Evolutionary conservation across 2,113 vertebrate genomes (phyloP).

Genomic region (Albula goreensis): DNA sequence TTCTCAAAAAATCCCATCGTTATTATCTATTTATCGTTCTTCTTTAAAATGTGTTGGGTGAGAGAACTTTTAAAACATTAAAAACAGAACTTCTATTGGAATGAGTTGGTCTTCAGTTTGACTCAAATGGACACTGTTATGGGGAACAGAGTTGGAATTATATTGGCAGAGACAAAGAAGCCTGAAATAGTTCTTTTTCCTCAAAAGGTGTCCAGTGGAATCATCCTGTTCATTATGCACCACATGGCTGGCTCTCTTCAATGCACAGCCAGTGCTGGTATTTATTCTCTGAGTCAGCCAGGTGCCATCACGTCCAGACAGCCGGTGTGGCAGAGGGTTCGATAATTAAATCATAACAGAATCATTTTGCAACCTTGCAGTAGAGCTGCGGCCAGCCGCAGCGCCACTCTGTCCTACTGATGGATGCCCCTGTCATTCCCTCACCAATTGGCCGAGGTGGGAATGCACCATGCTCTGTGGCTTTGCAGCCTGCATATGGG

Average conservation of each 20-base stretch:
- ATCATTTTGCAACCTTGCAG: constrained; percentile 26
- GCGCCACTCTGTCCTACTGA: constrained; percentile 19
- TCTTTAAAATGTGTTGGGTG: too few relatives aligned
- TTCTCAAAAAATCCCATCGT: too few relatives aligned
- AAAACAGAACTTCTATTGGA: neutral
- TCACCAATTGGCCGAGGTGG: constrained; percentile 30
- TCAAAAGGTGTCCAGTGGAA: neutral
- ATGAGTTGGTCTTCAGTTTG: neutral
- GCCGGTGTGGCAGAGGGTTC: constrained; percentile 2
- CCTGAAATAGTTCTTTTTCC: too few relatives aligned
- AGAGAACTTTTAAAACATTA: neutral
- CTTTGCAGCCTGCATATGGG: constrained; percentile 31
- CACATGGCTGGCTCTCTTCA: neutral
- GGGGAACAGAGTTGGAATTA: neutral
- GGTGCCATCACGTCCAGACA: neutral
- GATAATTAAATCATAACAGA: constrained; percentile 29
- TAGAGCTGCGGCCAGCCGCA: constrained; percentile 21
- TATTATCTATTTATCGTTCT: too few relatives aligned
- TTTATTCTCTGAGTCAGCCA: neutral
- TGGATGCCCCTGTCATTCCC: constrained; percentile 47
- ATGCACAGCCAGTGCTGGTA: neutral
- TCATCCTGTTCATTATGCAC: neutral
- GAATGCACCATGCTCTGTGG: constrained; percentile 49
- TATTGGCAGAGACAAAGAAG: too few relatives aligned
- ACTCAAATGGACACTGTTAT: neutral